These are phyloP conservation scores for Eubasilissa regina DNA, from an alignment of 1,140 invertebrate genomes.

Conservation along the genomic window DNA sequence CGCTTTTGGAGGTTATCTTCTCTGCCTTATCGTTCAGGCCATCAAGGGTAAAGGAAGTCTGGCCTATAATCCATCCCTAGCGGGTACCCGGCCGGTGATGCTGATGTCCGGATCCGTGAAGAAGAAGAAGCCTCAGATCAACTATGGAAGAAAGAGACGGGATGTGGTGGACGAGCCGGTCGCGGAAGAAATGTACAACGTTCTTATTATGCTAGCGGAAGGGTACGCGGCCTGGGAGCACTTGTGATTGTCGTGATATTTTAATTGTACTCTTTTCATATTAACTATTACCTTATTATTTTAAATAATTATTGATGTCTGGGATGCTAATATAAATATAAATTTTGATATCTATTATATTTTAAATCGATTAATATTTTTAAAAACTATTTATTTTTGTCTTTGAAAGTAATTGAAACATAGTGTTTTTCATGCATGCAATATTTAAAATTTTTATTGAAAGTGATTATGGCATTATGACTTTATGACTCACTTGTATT, in stretches of 20 bases:
- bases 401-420: too few relatives aligned
- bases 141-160: slow-evolving; percentile 66
- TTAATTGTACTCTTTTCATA: too few relatives aligned
- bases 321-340: too few relatives aligned
- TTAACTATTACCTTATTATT: too few relatives aligned
- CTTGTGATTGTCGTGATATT: background rate
- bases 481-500: too few relatives aligned
- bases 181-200: slow-evolving; percentile 71
- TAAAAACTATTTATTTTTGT: too few relatives aligned
- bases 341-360: too few relatives aligned
- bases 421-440: too few relatives aligned
- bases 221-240: slow-evolving; percentile 70
- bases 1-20: slow-evolving; percentile 84
- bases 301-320: too few relatives aligned
- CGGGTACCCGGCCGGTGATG: slow-evolving; percentile 63
- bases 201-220: slow-evolving; percentile 71
- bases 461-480: too few relatives aligned
- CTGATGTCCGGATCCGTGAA: slow-evolving; percentile 67
- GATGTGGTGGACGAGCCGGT: slow-evolving; percentile 64
- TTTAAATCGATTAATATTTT: too few relatives aligned
- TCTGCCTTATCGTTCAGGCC: slow-evolving; percentile 81
- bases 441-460: too few relatives aligned
- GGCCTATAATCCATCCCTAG: slow-evolving; percentile 55
- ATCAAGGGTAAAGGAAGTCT: slow-evolving; percentile 74
- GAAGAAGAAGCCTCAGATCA: slow-evolving; percentile 66